A percentile compares a stretch with the other conserved stretches of the same genome.
Conservation (phyloP, 23 tunicate genomes). For the Halocynthia aurantium region DNA sequence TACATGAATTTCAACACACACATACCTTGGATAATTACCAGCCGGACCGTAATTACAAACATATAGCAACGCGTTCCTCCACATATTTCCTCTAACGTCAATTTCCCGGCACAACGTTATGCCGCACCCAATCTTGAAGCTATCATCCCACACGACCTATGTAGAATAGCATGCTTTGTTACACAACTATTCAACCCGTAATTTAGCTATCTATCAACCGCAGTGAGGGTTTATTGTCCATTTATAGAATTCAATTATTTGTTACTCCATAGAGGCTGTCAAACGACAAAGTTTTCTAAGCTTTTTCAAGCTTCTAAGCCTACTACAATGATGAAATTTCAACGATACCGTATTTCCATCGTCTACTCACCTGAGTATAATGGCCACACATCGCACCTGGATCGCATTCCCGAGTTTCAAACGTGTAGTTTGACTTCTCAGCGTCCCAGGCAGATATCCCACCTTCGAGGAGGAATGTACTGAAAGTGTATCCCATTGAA, state of each 20-base stretch:
- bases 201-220: too few species aligned
- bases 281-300: too few species aligned
- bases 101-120: conserved; percentile 23
- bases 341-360: too few species aligned
- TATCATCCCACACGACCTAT: conserved; percentile 46
- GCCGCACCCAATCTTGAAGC: conserved; percentile 66
- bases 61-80: conserved; percentile 39
- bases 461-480: conserved; percentile 4
- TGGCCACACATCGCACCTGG: conserved; percentile 31
- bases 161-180: too few species aligned
- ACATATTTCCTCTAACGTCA: conserved; percentile 25
- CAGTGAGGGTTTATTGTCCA: too few species aligned
- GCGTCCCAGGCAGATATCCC: conserved; percentile 40
- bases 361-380: conserved; percentile 29
- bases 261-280: too few species aligned
- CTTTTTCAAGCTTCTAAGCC: too few species aligned
- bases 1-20: neutral
- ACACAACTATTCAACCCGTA: too few species aligned
- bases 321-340: too few species aligned
- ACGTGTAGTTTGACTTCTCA: conserved; percentile 35
- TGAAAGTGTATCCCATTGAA: conserved; percentile 11
- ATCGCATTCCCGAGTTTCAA: conserved; percentile 20
- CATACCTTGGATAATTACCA: conserved; percentile 38
- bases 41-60: conserved; percentile 66
- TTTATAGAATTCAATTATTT: too few species aligned